Percentiles rank a stretch among this genome's conserved stretches.
phyloP scores from a whole-genome alignment of 2,797 vertebrate species.

The Arctocebus calabarensis region DNA sequence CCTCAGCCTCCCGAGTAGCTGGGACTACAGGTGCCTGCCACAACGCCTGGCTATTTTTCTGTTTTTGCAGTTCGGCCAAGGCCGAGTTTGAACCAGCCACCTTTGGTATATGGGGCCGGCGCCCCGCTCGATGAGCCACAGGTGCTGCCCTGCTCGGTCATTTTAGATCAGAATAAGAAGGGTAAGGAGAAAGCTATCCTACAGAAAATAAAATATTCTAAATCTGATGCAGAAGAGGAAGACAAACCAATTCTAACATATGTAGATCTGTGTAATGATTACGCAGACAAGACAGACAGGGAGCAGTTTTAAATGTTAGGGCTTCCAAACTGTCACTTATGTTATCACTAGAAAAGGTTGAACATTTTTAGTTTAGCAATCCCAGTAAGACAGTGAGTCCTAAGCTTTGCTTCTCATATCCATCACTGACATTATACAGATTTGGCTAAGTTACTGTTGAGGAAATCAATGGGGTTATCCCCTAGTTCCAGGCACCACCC shows the following conservation, averaged over 20 bases:
- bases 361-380: constrained; percentile 36
- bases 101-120: too few species aligned
- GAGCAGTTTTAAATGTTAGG: constrained; percentile 58
- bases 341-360: constrained; percentile 59
- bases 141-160: too few species aligned
- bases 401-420: constrained; percentile 33
- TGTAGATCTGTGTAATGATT: constrained; percentile 65
- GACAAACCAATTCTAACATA: constrained; percentile 48
- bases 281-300: constrained; percentile 22
- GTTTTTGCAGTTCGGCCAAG: too few species aligned
- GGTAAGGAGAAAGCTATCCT: neutral
- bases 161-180: constrained; percentile 51
- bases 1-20: too few species aligned
- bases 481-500: neutral
- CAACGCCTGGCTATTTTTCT: too few species aligned
- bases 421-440: neutral
- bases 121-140: too few species aligned
- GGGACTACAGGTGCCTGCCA: too few species aligned
- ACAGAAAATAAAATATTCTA: constrained; percentile 43
- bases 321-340: constrained; percentile 45
- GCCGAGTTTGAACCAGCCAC: too few species aligned
- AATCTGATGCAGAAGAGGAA: constrained; percentile 39
- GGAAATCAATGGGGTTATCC: neutral
- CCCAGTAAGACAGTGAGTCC: neutral
- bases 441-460: constrained; percentile 20